Base-by-base conservation (phyloP, 2,797 vertebrate genomes). In the Oceanodroma leucorhoa region DNA sequence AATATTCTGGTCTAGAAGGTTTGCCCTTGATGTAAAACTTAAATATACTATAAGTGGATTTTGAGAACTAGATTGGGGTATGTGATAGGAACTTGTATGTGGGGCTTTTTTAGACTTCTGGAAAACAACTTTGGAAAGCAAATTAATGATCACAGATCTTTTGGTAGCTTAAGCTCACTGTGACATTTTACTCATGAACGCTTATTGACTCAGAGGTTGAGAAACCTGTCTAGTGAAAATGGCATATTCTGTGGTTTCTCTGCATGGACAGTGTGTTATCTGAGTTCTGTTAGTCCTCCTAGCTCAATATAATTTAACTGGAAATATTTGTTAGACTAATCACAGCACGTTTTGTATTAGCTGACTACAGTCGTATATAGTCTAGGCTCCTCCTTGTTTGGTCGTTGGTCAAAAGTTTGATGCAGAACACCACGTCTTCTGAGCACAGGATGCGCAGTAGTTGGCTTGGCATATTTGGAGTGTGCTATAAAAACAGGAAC, bases 11-110 rank as follows among this genome's bases (percentile, higher is more conserved):
- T 76, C 62, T 36, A 38, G 32, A 75, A 75, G 24, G 20, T 62
- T 78, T 93, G 48, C 19, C 4, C 10, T 46, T 26, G 24, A 15
- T 58, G 55, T 73, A 46, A 81, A 90, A 57, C 36, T 48, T 40
- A 54, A 45, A 36, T 36, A 12, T 20, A 18, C 17, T 32, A 0
- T 30, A 45, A 69, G 4, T 54, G 12, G 8, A 8, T 61, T 88
- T 61, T 46, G 46, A 83, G 41, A 64, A 27, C 7, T 21, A 48
- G 5, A 5, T 32, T 80, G 38, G 18, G 29, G 3, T 58, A 29
- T 2, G 0, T 41, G 21, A 34, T 67, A 53, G 20, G 14, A 82
- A 34, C 23, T 77, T 51, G 9, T 29, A 14, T 0, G 1, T 16
- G n/a, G 60, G 20, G 10, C 4, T 46, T 20, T 61, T 87, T 84